Evolutionary conservation across 2,797 vertebrate genomes (phyloP), one percentile per base, ranked within the genome.

Genomic region (Zalophus californianus): DNA sequence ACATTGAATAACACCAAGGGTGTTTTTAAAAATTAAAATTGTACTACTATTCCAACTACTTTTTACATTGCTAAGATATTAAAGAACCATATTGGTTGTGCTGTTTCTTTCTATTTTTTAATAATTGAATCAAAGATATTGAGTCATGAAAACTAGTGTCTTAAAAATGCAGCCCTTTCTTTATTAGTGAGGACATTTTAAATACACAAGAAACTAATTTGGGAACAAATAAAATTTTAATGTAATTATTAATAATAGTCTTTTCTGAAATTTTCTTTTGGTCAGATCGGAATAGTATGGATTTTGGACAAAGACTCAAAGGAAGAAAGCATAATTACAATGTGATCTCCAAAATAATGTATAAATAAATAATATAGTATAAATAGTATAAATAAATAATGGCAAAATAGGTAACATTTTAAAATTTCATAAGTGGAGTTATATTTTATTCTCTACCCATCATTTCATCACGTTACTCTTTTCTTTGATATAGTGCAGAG

Each of bases 1-100:
- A 94, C 68, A 96, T 8, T 95, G 38, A 97, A 27, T 86, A 97
- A 96, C 85, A 97, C 66, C 68, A 64, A 77, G 16, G 35, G 48
- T 84, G 68, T 95, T 95, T 91, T 92, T 41, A 80, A 96, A 96
- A 97, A 93, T 94, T 97, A 83, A 98, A 97, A 90, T 60, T 90
- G 25, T 64, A 41, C n/a, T 85, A 84, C 50, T 93, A 83, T 58
- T 96, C 78, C 50, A 97, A 93, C 89, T 73, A 89, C 60, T 73
- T 94, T 98, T 89, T 93, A 73, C n/a, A 84, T 56, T 56, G 4
- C 41, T 77, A 75, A 52, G 86, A 79, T 77, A 83, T 95, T 95
- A 89, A 91, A 80, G 54, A 96, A 60, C 14, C 5, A 62, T 84
- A 93, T n/a, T 73, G 52, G 32, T 52, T 38, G 9, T 90, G 44